Evolutionary conservation across 1,140 invertebrate species (phyloP).

Genomic region (Medauroidea extradentata): DNA sequence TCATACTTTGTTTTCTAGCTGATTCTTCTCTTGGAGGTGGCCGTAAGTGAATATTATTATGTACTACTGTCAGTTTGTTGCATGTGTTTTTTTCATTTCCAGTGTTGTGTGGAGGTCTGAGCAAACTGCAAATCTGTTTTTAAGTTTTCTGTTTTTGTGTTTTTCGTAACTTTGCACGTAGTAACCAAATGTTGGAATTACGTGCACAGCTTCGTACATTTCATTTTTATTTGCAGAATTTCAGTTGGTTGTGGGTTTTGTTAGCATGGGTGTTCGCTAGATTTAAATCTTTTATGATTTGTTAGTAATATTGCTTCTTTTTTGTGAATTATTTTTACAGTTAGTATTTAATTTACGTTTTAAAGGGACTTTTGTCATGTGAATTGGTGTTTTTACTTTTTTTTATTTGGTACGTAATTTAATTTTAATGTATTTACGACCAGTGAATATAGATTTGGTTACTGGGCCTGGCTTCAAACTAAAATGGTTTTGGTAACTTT

Average conservation of each 20-base stretch:
- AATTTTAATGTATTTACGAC: too few species aligned
- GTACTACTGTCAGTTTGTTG: neutral
- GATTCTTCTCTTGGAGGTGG: constrained; percentile 79
- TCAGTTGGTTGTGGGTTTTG: too few species aligned
- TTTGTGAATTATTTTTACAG: neutral
- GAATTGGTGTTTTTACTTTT: too few species aligned
- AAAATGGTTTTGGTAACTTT: too few species aligned
- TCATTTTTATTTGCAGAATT: too few species aligned
- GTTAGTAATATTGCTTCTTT: too few species aligned
- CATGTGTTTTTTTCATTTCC: constrained; percentile 2
- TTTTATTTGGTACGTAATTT: too few species aligned
- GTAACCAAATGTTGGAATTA: neutral
- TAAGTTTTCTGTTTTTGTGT: neutral
- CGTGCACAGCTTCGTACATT: too few species aligned
- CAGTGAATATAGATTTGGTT: too few species aligned
- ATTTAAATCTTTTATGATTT: neutral
- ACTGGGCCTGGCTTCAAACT: too few species aligned
- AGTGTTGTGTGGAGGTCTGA: neutral
- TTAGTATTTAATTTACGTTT: too few species aligned
- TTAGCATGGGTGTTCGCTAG: neutral
- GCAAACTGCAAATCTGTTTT: neutral
- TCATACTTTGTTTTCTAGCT: constrained; percentile 49
- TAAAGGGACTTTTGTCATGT: too few species aligned
- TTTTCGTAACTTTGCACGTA: neutral
- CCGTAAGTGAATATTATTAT: constrained; percentile 60